phyloP scores from a whole-genome alignment of 2,888 invertebrate species.

The Oligia strigilis region DNA sequence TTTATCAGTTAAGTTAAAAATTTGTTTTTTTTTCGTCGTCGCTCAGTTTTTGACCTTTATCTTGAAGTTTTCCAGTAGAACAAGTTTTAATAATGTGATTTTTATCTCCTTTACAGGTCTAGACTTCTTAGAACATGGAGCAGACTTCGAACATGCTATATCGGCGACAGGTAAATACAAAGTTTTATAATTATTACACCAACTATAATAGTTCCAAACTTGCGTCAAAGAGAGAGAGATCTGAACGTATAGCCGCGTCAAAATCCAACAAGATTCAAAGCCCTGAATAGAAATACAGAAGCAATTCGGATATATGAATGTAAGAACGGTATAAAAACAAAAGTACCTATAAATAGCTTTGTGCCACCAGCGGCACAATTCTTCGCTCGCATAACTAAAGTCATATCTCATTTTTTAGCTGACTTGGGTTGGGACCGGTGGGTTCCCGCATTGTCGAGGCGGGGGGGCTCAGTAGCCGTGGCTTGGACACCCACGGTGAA shows the following conservation, averaged over 20 bases:
- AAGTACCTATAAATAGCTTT: slow-evolving; percentile 15
- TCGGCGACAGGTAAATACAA: slow-evolving; percentile 91
- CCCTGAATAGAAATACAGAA: not conserved
- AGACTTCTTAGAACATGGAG: slow-evolving; percentile 94
- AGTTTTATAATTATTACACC: not conserved
- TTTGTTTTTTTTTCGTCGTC: not conserved
- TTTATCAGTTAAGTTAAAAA: slow-evolving; percentile 73
- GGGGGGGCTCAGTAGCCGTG: no score
- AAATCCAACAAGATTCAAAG: not conserved
- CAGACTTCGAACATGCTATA: slow-evolving; percentile 93
- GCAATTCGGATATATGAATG: not conserved
- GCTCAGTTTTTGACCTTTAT: not conserved
- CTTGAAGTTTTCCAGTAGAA: not conserved
- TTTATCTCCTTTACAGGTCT: slow-evolving; percentile 89
- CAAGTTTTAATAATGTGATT: slow-evolving; percentile 8
- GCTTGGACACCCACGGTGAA: no score
- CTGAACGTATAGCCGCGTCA: not conserved
- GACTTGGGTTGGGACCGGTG: no score
- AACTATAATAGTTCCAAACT: not conserved
- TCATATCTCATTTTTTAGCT: no score
- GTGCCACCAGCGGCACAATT: not conserved
- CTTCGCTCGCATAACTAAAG: no score
- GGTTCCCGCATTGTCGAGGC: no score
- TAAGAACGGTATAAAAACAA: not conserved
- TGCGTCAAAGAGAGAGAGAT: not conserved